Conservation (phyloP, 1,140 invertebrate species). For the Drosophila sucinea region DNA sequence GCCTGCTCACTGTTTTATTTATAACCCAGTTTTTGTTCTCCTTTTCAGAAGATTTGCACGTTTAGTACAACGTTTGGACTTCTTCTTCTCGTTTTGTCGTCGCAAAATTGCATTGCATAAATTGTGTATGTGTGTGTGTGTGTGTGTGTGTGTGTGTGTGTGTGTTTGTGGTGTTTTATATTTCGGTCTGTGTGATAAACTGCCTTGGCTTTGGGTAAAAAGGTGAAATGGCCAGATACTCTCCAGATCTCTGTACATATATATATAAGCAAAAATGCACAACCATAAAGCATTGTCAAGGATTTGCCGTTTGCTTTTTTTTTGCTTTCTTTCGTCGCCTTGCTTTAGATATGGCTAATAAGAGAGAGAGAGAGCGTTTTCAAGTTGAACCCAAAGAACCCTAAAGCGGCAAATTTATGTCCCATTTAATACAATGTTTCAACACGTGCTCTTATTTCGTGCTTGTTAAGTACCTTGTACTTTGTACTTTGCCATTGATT, state of each 20-base stretch:
- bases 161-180: slow-evolving; percentile 23
- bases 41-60: slow-evolving; percentile 13
- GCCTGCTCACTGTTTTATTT: slow-evolving; percentile 46
- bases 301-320: slow-evolving; percentile 18
- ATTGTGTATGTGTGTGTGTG: slow-evolving; percentile 26
- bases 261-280: slow-evolving; percentile 26
- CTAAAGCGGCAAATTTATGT: slow-evolving; percentile 6
- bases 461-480: neutral
- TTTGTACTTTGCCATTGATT: neutral
- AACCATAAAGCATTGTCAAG: slow-evolving; percentile 64
- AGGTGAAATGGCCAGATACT: slow-evolving; percentile 24
- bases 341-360: slow-evolving; percentile 36
- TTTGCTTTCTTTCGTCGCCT: slow-evolving; percentile 30
- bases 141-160: slow-evolving; percentile 31
- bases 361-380: slow-evolving; percentile 5
- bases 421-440: slow-evolving; percentile 12
- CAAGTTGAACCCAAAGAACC: slow-evolving; percentile 8
- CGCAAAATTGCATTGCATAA: slow-evolving; percentile 68
- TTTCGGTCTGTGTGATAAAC: slow-evolving; percentile 24
- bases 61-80: slow-evolving; percentile 28
- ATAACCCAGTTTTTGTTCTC: slow-evolving; percentile 44
- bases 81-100: slow-evolving; percentile 19
- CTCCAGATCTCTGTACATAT: neutral
- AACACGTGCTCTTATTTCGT: slow-evolving; percentile 1
- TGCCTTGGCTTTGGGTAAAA: slow-evolving; percentile 16